Evolutionary conservation across 2,888 invertebrate genomes (phyloP).

Genomic region (Drosophila prostipennis): DNA sequence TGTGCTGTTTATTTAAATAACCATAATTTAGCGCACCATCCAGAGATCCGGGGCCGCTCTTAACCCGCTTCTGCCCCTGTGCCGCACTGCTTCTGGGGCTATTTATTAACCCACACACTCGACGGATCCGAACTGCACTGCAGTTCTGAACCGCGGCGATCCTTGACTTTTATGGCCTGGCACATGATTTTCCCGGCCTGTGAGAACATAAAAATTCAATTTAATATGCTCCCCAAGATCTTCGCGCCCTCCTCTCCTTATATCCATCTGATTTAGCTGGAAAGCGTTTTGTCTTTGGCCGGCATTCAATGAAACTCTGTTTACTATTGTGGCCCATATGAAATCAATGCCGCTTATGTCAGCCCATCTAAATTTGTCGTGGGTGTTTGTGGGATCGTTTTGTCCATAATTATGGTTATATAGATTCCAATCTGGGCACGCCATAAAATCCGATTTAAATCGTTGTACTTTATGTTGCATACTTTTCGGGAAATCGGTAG

Average conservation of each 20-base stretch:
- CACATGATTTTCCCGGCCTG: conserved; percentile 67
- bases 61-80: conserved; percentile 17
- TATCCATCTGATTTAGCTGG: conserved; percentile 43
- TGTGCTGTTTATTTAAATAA: conserved; percentile 84
- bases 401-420: conserved; percentile 12
- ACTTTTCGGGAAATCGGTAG: background rate
- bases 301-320: conserved; percentile 57
- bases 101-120: conserved; percentile 76
- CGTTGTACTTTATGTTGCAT: conserved; percentile 69
- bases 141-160: conserved; percentile 5
- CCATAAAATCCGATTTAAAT: conserved; percentile 85
- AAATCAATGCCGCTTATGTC: conserved; percentile 41
- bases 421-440: background rate
- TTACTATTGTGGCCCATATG: conserved; percentile 25
- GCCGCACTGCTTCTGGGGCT: conserved; percentile 52
- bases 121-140: background rate
- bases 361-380: conserved; percentile 7
- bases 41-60: conserved; percentile 26
- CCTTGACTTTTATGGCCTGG: conserved; percentile 56
- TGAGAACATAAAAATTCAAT: conserved; percentile 80
- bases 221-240: conserved; percentile 66
- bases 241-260: conserved; percentile 18
- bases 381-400: conserved; percentile 22
- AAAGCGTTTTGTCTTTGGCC: conserved; percentile 39
- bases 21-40: conserved; percentile 78